These are phyloP conservation scores for Pituophis catenifer DNA, from an alignment of 2,113 vertebrate species.

Conservation along the genomic window DNA sequence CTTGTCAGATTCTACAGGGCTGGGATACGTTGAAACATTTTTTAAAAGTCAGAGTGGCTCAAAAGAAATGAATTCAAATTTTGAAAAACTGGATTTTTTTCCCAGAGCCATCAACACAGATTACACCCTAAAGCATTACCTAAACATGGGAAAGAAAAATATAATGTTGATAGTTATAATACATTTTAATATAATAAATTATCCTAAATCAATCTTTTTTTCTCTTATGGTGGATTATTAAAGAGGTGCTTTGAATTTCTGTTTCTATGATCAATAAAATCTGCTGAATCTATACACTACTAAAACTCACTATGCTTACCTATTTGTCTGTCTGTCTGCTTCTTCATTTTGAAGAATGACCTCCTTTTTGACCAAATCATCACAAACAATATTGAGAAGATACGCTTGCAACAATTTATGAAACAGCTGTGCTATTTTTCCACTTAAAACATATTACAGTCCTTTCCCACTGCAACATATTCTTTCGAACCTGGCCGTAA, in stretches of 20 bases:
- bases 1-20: constrained; percentile 44
- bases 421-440: not conserved
- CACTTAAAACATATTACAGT: not conserved
- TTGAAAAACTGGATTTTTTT: constrained; percentile 71
- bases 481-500: not conserved
- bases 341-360: constrained; percentile 12
- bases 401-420: not conserved
- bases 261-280: constrained; percentile 14
- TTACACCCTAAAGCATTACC: constrained; percentile 70
- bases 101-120: constrained; percentile 74
- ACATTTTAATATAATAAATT: constrained; percentile 56
- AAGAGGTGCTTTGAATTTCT: not conserved
- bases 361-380: not conserved
- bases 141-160: constrained; percentile 68
- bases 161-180: constrained; percentile 58
- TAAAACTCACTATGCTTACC: not conserved
- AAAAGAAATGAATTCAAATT: constrained; percentile 75
- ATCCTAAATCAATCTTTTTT: constrained; percentile 42
- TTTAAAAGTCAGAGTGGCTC: constrained; percentile 59
- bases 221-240: not conserved
- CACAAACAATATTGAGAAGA: not conserved
- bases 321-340: not conserved
- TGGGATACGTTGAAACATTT: constrained; percentile 55
- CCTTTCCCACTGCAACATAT: not conserved
- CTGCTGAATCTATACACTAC: constrained; percentile 23